These are phyloP conservation scores for Cepphus grylle DNA, from an alignment of 2,113 vertebrate species.

Conservation along the genomic window DNA sequence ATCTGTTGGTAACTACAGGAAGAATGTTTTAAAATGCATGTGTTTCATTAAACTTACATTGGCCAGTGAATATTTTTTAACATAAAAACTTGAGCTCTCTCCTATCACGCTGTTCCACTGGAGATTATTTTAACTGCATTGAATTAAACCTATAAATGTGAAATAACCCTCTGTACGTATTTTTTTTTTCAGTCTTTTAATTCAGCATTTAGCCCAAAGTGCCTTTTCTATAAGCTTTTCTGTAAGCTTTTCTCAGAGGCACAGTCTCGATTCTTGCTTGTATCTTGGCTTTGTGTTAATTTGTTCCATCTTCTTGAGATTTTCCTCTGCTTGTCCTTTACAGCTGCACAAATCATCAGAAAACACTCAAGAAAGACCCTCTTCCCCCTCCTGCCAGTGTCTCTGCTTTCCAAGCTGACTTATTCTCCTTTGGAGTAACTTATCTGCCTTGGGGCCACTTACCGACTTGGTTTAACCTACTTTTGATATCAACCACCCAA, in stretches of 20 bases:
- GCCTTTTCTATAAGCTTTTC: background rate
- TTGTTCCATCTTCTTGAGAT: background rate
- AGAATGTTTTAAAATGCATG: background rate
- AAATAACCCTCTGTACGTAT: background rate
- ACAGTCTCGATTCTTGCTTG: background rate
- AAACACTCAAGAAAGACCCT: background rate
- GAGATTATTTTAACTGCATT: background rate
- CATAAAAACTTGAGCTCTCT: background rate
- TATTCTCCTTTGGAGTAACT: background rate
- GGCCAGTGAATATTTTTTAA: background rate
- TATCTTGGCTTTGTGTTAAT: background rate
- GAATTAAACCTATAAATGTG: background rate
- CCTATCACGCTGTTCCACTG: background rate
- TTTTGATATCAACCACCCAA: background rate
- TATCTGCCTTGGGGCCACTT: background rate
- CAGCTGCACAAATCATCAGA: background rate
- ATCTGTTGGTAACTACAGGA: background rate
- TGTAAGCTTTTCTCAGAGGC: background rate
- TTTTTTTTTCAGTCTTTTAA: background rate
- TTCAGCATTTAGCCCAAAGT: background rate
- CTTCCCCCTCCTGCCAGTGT: background rate
- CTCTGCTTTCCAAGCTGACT: rapidly evolving
- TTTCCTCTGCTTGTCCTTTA: background rate
- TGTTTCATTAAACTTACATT: background rate
- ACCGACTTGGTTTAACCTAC: background rate